Evolutionary conservation across 1,140 invertebrate species (phyloP), one percentile per base, ranked within the genome.

Genomic region (Cherax destructor): DNA sequence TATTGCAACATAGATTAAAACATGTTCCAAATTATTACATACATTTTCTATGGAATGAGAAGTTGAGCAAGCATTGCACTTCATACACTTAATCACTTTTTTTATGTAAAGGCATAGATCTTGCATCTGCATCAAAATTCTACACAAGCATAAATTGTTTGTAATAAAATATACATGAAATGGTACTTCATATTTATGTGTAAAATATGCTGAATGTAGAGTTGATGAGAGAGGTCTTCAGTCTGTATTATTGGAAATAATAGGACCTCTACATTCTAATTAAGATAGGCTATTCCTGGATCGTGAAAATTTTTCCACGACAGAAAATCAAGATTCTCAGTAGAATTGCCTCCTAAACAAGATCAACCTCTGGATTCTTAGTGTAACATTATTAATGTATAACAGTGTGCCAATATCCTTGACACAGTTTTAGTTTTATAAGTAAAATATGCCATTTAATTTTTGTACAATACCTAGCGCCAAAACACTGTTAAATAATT

Each of bases 21-120:
- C 24, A 16, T 79, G 18, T 65, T 69, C 18, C 47, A 84, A 47
- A 84, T 79, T 11, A 50, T 50, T 79, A 79, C 77, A 79, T 80
- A 88, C 86, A 88, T 61, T 78, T 87, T 74, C 83, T 76, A 91
- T 85, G 88, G 88, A 84, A 91, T 91, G 81, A 89, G 76, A 77
- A 84, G 56, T 91, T 91, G 88, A 91, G 88, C 88, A 91, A 91
- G 52, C 83, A 85, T 85, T 91, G 88, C 88, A 91, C 88, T 85
- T 88, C 41, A 74, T 59, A 56, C 72, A 78, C 74, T 59, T 52
- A 56, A 13, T 21, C 77, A n/a, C 56, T 47, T 69, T 47, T 69
- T 84, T 61, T 21, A 84, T 21, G 6, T 69, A 56, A 49, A 69
- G 83, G 30, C 47, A 69, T 79, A 79, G 18, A 79, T 79, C 50